Percentiles rank a stretch among this genome's conserved stretches.
These are phyloP conservation scores for Dryococelus australis DNA, from an alignment of 2,888 invertebrate species.

Conservation along the genomic window DNA sequence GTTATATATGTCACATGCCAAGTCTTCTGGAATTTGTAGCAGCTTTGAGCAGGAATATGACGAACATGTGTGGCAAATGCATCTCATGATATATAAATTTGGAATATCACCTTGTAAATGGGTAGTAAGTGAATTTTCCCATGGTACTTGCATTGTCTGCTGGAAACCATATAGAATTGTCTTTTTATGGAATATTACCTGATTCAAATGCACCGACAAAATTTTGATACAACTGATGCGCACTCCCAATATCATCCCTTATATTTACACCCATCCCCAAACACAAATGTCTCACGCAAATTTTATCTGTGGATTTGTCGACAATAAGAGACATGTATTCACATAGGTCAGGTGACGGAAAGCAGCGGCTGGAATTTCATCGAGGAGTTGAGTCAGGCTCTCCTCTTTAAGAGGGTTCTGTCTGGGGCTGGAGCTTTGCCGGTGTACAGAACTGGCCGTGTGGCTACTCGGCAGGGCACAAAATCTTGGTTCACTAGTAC, in stretches of 20 bases:
- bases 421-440: too few species aligned
- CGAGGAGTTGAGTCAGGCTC: too few species aligned
- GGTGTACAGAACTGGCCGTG: too few species aligned
- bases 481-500: too few species aligned
- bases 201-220: constrained; percentile 47
- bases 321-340: constrained; percentile 48
- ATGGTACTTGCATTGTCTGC: constrained; percentile 56
- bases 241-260: constrained; percentile 37
- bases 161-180: constrained; percentile 53
- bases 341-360: too few species aligned
- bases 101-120: constrained; percentile 52
- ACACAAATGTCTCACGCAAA: constrained; percentile 49
- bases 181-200: constrained; percentile 50
- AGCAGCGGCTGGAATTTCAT: too few species aligned
- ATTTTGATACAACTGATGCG: constrained; percentile 34
- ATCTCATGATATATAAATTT: constrained; percentile 52
- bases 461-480: too few species aligned
- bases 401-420: too few species aligned
- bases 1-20: constrained; percentile 50
- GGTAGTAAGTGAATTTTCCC: constrained; percentile 52
- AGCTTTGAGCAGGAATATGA: constrained; percentile 52
- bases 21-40: constrained; percentile 52
- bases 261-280: constrained; percentile 45
- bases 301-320: constrained; percentile 51
- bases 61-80: constrained; percentile 52